Evolutionary conservation across 2,113 vertebrate genomes (phyloP), one percentile per base, ranked within the genome.

Genomic region (Nettapus auritus): DNA sequence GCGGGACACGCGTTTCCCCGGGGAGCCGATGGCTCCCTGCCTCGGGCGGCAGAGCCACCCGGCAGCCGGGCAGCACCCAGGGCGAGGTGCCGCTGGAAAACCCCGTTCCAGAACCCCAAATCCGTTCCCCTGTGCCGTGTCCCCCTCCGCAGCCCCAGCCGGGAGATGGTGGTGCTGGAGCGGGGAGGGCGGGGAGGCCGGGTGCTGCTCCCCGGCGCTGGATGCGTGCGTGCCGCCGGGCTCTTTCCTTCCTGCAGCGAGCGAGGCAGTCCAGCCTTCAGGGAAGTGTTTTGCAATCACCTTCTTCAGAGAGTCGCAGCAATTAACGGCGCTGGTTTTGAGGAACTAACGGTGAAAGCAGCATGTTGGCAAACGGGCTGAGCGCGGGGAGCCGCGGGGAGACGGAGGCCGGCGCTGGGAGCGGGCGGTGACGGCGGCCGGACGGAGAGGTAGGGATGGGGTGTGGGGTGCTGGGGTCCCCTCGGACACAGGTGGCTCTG

Each of bases 271-370:
- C 85, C 88, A 96, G 92, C 56, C 93, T 94, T 62, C 94, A 89
- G 96, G 96, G 96, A 96, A 97, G 96, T 96, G 93, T 97, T 97
- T 97, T 97, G 96, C 96, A 97, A 97, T 96, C 96, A 94, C 92
- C 96, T 94, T 88, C 93, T 96, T 71, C 89, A 87, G 84, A 96
- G 89, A 90, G 90, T 94, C 94, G 71, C 90, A 94, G 94, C 96
- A 97, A 93, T 95, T 96, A 96, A 97, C 96, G 95, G 94, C 95
- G 89, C 95, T 66, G 90, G 82, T 73, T 96, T 97, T 95, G 95
- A 94, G 96, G 96, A 96, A 97, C 94, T 96, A 95, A 62, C 79
- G 42, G 93, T 23, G 42, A 83, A 63, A 91, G 93, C 94, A 82
- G 88, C 92, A 91, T 96, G 95, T 67, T 88, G 38, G 86, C 59